Base-by-base conservation (phyloP, 92 coral and sea anemone species). In the Siderastrea siderea region DNA sequence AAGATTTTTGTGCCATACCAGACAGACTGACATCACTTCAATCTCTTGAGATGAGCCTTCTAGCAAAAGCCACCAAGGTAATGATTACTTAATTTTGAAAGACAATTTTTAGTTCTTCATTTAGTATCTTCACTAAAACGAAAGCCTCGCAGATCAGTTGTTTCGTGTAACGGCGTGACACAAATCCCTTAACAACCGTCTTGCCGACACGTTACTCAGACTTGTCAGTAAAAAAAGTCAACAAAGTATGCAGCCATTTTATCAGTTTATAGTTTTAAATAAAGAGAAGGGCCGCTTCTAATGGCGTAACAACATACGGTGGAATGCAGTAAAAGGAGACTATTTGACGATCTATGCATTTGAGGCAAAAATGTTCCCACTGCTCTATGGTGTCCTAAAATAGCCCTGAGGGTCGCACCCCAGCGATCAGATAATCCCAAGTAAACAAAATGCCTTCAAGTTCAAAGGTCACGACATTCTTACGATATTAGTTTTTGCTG, bases 371-470 rank as follows among this genome's bases (percentile, higher is more conserved):
- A 26, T 26, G 17, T 63, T 15, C 14, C 26, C 4, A 44, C 15
- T 15, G 5, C 49, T 45, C n/a, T 48, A 5, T 47, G 4, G 71
- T 9, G 71, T 26, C 50, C 71, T 16, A 61, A 60, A 78, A 78
- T 63, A 61, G 58, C 10, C 43, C 47, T 76, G 5, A 67, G 55
- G 71, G 0, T 44, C 63, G 68, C 58, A 45, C 45, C 12, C 66
- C 44, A 59, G 43, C 38, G 6, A 53, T 19, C 19, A 53, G 48
- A 19, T 55, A 44, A 77, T 62, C 17, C 47, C 13, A 12, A 48
- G 49, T 48, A 43, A 76, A 76, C 82, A 62, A 78, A 67, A 62
- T 62, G 82, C 47, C 71, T 50, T 26, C 38, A 26, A 26, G 38
- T 26, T 26, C n/a, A 14, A 47, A 17, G 57, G 82, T 59, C 70